Percentiles rank a stretch among this genome's conserved stretches.
Conservation (phyloP, 2,888 invertebrate species). For the Drosophila kambysellisi region DNA sequence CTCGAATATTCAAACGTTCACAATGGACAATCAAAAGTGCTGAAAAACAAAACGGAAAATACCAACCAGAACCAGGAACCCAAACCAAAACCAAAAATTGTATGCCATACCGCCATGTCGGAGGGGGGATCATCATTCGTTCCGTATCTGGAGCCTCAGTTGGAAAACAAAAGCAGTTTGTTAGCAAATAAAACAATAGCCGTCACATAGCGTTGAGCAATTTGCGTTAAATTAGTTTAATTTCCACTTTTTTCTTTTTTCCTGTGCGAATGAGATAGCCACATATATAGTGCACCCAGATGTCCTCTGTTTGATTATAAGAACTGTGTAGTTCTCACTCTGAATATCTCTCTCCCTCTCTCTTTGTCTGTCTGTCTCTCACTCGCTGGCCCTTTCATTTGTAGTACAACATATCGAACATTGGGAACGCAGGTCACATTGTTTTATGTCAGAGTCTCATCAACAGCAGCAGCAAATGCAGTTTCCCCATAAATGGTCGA, state of each 20-base stretch:
- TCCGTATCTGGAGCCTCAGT: conserved; percentile 4
- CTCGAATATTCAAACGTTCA: conserved; percentile 25
- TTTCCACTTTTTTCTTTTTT: conserved; percentile 54
- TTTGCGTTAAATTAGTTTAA: conserved; percentile 82
- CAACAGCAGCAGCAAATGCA: conserved; percentile 55
- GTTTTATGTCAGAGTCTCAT: conserved; percentile 78
- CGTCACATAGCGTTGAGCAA: conserved; percentile 48
- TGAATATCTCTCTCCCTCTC: not conserved
- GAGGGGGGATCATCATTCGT: conserved; percentile 7
- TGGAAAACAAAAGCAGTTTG: conserved; percentile 60
- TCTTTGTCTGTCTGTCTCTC: too few relatives aligned
- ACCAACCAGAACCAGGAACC: conserved; percentile 4
- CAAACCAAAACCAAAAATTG: not conserved
- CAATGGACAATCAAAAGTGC: conserved; percentile 57
- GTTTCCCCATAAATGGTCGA: conserved; percentile 34
- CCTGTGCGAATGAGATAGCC: not conserved
- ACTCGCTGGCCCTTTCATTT: conserved; percentile 50
- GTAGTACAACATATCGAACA: conserved; percentile 33
- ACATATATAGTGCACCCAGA: conserved; percentile 22
- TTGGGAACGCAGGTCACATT: conserved; percentile 66
- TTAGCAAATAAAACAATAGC: conserved; percentile 64
- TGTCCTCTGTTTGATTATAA: conserved; percentile 60
- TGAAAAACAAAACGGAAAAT: conserved; percentile 23
- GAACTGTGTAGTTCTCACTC: conserved; percentile 34
- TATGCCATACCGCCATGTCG: not conserved